phyloP scores from a whole-genome alignment of 30 jellyfish, hydroid and myxozoan genomes.

The Morbakka virulenta region DNA sequence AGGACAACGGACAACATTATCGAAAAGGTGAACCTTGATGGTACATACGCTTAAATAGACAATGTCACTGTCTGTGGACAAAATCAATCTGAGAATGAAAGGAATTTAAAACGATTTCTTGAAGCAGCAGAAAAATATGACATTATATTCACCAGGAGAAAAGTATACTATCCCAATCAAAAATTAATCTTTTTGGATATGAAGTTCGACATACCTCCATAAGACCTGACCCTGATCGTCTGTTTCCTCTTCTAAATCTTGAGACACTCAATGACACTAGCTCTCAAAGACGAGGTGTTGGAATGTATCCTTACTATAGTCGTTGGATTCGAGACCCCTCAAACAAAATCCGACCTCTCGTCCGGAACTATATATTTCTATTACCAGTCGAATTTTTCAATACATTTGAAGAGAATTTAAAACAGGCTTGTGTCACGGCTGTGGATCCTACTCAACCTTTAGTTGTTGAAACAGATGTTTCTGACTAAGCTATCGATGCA shows the following conservation, averaged over 20 bases:
- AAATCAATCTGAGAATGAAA: constrained; percentile 51
- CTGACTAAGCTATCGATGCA: no score
- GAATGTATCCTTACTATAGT: constrained; percentile 61
- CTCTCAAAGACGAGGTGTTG: constrained; percentile 43
- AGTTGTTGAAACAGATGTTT: no score
- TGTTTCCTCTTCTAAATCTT: constrained; percentile 51
- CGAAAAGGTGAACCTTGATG: not conserved
- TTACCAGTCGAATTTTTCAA: constrained; percentile 8
- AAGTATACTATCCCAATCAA: constrained; percentile 54
- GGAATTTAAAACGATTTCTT: constrained; percentile 41
- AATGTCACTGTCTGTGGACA: constrained; percentile 54
- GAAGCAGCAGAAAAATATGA: constrained; percentile 42
- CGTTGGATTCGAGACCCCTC: constrained; percentile 58
- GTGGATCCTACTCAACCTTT: no score
- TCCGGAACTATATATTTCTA: constrained; percentile 39
- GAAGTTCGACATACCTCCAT: constrained; percentile 36
- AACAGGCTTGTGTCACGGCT: no score
- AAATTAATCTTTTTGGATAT: no score
- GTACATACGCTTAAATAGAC: constrained; percentile 47
- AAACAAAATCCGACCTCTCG: constrained; percentile 52
- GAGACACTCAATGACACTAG: constrained; percentile 47
- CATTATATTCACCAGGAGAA: constrained; percentile 48
- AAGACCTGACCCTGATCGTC: constrained; percentile 78
- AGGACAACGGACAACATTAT: constrained; percentile 12
- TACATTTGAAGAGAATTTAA: no score